phyloP scores from a whole-genome alignment of 2,797 vertebrate species.

The Semaprochilodus insignis region DNA sequence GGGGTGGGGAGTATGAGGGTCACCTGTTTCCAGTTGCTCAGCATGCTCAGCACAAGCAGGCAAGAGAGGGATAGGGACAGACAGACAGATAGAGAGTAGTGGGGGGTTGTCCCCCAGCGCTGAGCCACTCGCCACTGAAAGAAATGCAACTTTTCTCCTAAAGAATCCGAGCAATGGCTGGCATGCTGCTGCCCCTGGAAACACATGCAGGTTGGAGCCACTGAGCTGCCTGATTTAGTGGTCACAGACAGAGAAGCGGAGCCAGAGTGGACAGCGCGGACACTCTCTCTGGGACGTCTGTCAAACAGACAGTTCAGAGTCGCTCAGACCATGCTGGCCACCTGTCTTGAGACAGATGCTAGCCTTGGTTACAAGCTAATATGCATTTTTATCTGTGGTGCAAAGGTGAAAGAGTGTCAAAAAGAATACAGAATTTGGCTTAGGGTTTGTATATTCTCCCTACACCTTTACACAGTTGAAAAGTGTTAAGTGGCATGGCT shows the following conservation, averaged over 20 bases:
- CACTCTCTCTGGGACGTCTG: conserved; percentile 3
- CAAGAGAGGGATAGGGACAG: not conserved
- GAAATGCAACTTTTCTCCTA: conserved; percentile 44
- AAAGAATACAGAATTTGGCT: not conserved
- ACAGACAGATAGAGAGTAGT: not conserved
- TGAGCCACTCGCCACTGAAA: not conserved
- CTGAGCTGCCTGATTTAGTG: conserved; percentile 35
- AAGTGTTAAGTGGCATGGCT: too few relatives aligned
- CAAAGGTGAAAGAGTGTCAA: not conserved
- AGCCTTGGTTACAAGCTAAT: not conserved
- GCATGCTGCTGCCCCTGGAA: conserved; percentile 26
- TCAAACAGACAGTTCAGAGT: not conserved
- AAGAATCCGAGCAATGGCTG: conserved; percentile 47
- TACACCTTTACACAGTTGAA: too few relatives aligned
- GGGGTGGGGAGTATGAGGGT: not conserved
- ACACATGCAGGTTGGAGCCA: conserved; percentile 50
- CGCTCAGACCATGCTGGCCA: not conserved
- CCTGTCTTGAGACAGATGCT: conserved; percentile 19
- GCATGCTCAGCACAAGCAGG: conserved; percentile 52
- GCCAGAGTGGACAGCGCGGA: not conserved
- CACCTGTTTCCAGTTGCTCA: conserved; percentile 48
- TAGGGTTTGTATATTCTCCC: not conserved
- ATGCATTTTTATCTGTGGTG: not conserved
- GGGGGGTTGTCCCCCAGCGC: not conserved
- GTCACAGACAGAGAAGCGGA: conserved; percentile 28